Evolutionary conservation across 2,888 invertebrate species (phyloP).

Genomic region (Agrotis segetum): DNA sequence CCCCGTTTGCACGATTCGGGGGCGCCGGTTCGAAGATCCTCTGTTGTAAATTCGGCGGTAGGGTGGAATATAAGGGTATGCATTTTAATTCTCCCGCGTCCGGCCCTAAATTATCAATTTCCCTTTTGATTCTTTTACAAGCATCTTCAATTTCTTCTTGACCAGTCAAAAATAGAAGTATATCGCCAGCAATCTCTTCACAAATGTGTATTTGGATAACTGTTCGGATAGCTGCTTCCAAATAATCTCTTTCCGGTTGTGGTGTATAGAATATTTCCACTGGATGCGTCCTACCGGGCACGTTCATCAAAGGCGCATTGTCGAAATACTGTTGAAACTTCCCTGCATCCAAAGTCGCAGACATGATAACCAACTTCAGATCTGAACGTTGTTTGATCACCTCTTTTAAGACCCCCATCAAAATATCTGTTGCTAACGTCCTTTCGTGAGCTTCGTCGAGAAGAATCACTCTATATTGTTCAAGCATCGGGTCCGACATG

Average conservation of each 20-base stretch:
- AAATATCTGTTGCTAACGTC: constrained; percentile 99
- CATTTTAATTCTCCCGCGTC: constrained; percentile 99
- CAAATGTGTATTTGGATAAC: constrained; percentile 99
- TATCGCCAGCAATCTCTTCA: constrained; percentile 97
- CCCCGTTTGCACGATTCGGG: constrained; percentile 96
- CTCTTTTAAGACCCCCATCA: constrained; percentile 99
- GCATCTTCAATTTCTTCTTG: constrained; percentile 99
- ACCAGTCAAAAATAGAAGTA: constrained; percentile 95
- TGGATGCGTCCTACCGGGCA: constrained; percentile 93
- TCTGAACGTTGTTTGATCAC: constrained; percentile 98
- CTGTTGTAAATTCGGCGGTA: constrained; percentile 99
- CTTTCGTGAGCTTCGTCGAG: constrained; percentile 99
- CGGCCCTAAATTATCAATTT: constrained; percentile 98
- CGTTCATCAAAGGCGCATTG: constrained; percentile 99
- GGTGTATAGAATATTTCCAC: constrained; percentile 98
- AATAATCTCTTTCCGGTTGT: constrained; percentile 98
- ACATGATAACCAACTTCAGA: constrained; percentile 99
- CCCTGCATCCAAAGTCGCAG: constrained; percentile 99
- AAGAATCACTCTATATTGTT: constrained; percentile 98
- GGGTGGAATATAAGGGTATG: constrained; percentile 99
- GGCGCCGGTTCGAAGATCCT: constrained; percentile 99
- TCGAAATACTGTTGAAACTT: constrained; percentile 99
- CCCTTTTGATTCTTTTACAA: constrained; percentile 98
- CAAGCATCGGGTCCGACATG: constrained; percentile 99
- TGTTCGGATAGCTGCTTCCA: constrained; percentile 99